phyloP scores from a whole-genome alignment of 1,140 invertebrate species.

The Drosophila albomicans region DNA sequence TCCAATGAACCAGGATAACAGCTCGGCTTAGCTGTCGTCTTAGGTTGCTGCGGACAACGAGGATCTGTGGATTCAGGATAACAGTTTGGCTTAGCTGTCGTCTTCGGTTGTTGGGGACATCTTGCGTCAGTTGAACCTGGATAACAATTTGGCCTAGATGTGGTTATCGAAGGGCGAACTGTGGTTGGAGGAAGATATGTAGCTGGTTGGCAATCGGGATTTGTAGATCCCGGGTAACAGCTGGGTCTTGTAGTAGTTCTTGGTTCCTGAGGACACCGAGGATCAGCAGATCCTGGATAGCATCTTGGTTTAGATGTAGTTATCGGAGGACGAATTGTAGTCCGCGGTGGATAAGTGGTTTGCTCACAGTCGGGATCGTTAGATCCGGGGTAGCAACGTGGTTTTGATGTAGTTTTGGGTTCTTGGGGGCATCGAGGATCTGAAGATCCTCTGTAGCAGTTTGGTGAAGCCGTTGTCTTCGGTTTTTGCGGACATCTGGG shows the following conservation, averaged over 20 bases:
- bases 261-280: slow-evolving; percentile 70
- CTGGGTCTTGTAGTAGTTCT: slow-evolving; percentile 6
- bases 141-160: slow-evolving; percentile 46
- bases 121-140: slow-evolving; percentile 81
- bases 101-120: slow-evolving; percentile 48
- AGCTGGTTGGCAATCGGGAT: slow-evolving; percentile 55
- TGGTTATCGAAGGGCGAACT: background rate
- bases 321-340: slow-evolving; percentile 8
- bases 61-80: slow-evolving; percentile 29
- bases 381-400: slow-evolving; percentile 74
- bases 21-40: slow-evolving; percentile 46
- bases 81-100: slow-evolving; percentile 7
- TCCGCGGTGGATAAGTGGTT: background rate
- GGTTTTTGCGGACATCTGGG: slow-evolving; percentile 24
- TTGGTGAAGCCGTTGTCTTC: slow-evolving; percentile 8
- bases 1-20: slow-evolving; percentile 81
- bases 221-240: slow-evolving; percentile 81
- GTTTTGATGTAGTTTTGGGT: background rate
- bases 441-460: slow-evolving; percentile 10
- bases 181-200: slow-evolving; percentile 8
- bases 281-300: slow-evolving; percentile 39
- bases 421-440: slow-evolving; percentile 12
- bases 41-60: slow-evolving; percentile 13
- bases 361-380: slow-evolving; percentile 58
- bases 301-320: slow-evolving; percentile 22